A percentile compares a stretch with the other conserved stretches of the same genome.
Conservation (phyloP, 2,888 invertebrate species). For the Netelia fuscicornis region DNA sequence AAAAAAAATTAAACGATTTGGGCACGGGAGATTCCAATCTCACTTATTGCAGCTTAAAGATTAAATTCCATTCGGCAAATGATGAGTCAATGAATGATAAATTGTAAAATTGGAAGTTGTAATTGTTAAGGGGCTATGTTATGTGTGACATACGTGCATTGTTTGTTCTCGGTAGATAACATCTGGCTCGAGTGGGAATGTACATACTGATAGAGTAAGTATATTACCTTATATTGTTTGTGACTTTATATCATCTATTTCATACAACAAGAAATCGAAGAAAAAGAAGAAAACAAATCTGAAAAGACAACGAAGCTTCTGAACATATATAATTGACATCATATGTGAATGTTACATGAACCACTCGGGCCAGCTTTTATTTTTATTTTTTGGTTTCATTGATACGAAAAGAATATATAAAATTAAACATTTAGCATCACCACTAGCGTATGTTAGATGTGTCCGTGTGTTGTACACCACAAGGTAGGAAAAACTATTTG, state of each 20-base stretch:
- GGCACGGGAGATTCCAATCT: constrained; percentile 18
- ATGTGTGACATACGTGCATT: constrained; percentile 79
- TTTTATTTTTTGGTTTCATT: constrained; percentile 66
- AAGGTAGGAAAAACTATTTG: constrained; percentile 63
- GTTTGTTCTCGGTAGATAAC: constrained; percentile 83
- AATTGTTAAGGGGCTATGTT: constrained; percentile 74
- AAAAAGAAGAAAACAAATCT: constrained; percentile 35
- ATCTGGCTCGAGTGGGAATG: constrained; percentile 83
- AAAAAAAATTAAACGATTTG: constrained; percentile 37
- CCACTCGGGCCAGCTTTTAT: constrained; percentile 81
- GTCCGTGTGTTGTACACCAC: constrained; percentile 48
- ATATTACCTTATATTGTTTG: constrained; percentile 82
- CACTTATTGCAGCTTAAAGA: constrained; percentile 65
- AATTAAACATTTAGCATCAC: constrained; percentile 50
- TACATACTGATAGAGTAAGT: constrained; percentile 83
- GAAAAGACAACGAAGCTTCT: constrained; percentile 62
- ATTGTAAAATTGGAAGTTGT: constrained; percentile 74
- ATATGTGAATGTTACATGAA: constrained; percentile 75
- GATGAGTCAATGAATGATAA: constrained; percentile 16
- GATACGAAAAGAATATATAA: constrained; percentile 46
- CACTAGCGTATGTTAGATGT: constrained; percentile 55
- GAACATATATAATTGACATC: constrained; percentile 64
- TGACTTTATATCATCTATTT: constrained; percentile 79
- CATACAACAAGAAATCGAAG: constrained; percentile 62
- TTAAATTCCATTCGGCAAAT: constrained; percentile 47